Evolutionary conservation across 2,888 invertebrate species (phyloP), one percentile per base, ranked within the genome.

Genomic region (Lepidochitona cinerea): DNA sequence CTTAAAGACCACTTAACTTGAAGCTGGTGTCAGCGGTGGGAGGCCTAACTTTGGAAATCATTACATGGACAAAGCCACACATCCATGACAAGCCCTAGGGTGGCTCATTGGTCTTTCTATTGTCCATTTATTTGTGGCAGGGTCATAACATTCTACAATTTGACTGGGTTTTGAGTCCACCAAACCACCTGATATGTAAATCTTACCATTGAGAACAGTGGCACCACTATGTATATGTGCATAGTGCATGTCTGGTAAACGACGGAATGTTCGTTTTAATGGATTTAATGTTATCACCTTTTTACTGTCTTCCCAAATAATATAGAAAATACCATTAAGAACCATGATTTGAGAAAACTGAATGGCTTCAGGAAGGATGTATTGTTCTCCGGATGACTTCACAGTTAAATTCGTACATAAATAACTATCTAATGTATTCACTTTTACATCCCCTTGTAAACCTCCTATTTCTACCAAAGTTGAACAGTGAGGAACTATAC

Each of bases 281-380:
- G 89, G 89, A 74, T 89, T 86, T 23, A 90, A 79, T 4, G 87
- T 85, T 72, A 89, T 88, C 74, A 89, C 77, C 75, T 88, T 88
- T 74, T 84, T 85, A 1, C 84, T 76, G 74, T 89, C 88, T 73
- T 89, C 87, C 89, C 90, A 90, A n/a, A 90, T 83, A 72, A 90
- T 89, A 81, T 89, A 89, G 78, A 89, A 88, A 32, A 88, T 83
- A 7, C 82, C 84, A 74, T 87, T 84, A 23, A 89, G 79, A n/a
- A 87, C 85, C 23, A 88, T 83, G 67, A 89, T 85, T 77, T 89
- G 85, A 65, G 88, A 83, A 79, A 76, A 85, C 76, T 89, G 85
- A 32, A 89, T 88, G 37, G 81, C 75, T 66, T 88, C 86, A 2
- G 89, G 89, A 68, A 90, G 81, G 33, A 89, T 83, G 76, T 87